Conservation (phyloP, 30 jellyfish, hydroid and myxozoan species). For the Calvadosia cruxmelitensis region DNA sequence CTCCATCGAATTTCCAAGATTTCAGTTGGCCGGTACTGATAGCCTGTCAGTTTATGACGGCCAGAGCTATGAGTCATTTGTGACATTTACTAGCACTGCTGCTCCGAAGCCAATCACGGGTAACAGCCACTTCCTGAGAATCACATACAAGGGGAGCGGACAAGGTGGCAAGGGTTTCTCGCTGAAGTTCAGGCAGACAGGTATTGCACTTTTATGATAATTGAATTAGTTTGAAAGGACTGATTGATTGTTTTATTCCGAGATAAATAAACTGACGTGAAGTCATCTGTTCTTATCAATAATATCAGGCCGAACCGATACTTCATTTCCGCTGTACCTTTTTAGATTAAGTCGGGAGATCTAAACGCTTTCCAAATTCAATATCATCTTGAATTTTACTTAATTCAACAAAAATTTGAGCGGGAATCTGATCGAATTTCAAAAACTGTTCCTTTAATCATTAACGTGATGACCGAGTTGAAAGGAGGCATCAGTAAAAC, state of each 20-base stretch:
- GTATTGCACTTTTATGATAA: slow-evolving; percentile 10
- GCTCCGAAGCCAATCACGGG: slow-evolving; percentile 65
- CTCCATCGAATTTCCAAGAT: slow-evolving; percentile 29
- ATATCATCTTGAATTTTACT: too few relatives aligned
- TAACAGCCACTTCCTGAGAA: slow-evolving; percentile 57
- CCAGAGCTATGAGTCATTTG: slow-evolving; percentile 44
- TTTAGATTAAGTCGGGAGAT: not conserved
- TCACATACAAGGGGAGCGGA: slow-evolving; percentile 37
- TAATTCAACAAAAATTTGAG: too few relatives aligned
- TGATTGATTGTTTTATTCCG: not conserved
- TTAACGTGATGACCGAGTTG: too few relatives aligned
- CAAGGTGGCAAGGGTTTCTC: slow-evolving; percentile 41
- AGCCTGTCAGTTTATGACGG: slow-evolving; percentile 54
- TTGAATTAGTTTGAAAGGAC: not conserved
- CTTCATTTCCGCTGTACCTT: not conserved
- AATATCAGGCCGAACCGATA: not conserved
- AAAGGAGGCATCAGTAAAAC: too few relatives aligned
- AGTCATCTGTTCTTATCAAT: too few relatives aligned
- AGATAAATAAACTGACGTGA: too few relatives aligned
- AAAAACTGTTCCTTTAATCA: too few relatives aligned
- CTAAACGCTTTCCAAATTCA: too few relatives aligned
- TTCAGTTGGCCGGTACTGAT: slow-evolving; percentile 32
- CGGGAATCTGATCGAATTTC: too few relatives aligned
- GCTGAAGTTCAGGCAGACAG: slow-evolving; percentile 39
- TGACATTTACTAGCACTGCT: slow-evolving; percentile 44